A percentile compares a stretch with the other conserved stretches of the same genome.
phyloP scores from a whole-genome alignment of 2,888 invertebrate genomes.

The Uropetala carovei region DNA sequence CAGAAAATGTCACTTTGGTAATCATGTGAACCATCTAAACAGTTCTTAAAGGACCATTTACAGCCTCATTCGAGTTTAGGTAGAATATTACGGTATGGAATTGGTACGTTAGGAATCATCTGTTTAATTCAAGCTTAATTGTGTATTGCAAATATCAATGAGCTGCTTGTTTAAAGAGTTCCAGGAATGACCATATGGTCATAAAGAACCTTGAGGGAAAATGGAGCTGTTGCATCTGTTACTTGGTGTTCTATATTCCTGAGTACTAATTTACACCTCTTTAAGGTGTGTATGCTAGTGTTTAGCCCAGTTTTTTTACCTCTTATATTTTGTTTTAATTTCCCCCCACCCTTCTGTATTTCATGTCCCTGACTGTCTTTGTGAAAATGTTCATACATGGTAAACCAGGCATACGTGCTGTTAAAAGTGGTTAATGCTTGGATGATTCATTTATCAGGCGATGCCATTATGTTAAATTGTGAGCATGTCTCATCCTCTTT shows the following conservation, averaged over 20 bases:
- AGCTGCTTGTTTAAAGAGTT: constrained; percentile 53
- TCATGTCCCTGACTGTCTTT: constrained; percentile 64
- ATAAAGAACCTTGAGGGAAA: constrained; percentile 29
- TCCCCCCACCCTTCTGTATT: constrained; percentile 41
- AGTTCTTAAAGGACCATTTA: constrained; percentile 52
- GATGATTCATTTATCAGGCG: constrained; percentile 3
- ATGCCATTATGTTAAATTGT: neutral
- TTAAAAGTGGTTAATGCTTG: neutral
- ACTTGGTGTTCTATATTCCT: constrained; percentile 62
- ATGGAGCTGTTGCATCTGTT: constrained; percentile 61
- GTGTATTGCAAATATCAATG: constrained; percentile 36
- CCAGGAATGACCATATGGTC: constrained; percentile 31
- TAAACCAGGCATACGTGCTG: constrained; percentile 23
- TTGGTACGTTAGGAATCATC: constrained; percentile 51
- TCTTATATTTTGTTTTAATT: constrained; percentile 37
- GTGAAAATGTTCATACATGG: constrained; percentile 57
- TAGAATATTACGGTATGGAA: constrained; percentile 32
- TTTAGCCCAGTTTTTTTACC: constrained; percentile 47
- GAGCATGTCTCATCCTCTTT: neutral
- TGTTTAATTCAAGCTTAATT: constrained; percentile 60
- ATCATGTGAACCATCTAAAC: neutral
- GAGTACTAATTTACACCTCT: constrained; percentile 57
- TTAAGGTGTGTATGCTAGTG: constrained; percentile 45
- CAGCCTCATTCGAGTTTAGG: constrained; percentile 46
- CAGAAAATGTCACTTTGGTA: neutral